Percentiles rank a stretch among this genome's conserved stretches.
These are phyloP conservation scores for Sesia bembeciformis DNA, from an alignment of 2,888 invertebrate species.

Conservation along the genomic window DNA sequence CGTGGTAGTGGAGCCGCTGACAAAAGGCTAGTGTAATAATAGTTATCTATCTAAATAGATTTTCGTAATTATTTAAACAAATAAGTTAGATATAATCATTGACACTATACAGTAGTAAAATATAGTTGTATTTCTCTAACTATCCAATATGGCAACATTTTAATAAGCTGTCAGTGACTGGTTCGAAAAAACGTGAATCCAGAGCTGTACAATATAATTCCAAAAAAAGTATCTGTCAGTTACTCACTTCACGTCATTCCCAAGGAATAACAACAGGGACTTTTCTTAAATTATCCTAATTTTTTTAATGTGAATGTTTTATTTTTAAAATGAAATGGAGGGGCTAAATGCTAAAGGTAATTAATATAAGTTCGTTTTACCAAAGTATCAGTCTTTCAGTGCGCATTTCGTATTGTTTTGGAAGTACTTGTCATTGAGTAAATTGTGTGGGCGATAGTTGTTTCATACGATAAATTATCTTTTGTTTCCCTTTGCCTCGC, in stretches of 20 bases:
- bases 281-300: slow-evolving; percentile 11
- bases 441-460: slow-evolving; percentile 62
- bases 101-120: no score
- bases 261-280: background rate
- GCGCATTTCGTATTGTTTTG: background rate
- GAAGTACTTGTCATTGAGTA: slow-evolving; percentile 32
- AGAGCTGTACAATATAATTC: no score
- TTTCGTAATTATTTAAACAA: no score
- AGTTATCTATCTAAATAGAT: no score
- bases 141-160: no score
- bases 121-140: no score
- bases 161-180: no score
- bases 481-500: slow-evolving; percentile 44
- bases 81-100: no score
- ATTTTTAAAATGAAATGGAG: slow-evolving; percentile 62
- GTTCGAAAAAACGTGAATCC: no score
- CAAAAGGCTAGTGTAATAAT: no score
- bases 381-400: background rate
- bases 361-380: slow-evolving; percentile 26
- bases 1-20: no score
- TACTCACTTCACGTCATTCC: slow-evolving; percentile 6
- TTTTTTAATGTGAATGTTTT: slow-evolving; percentile 14
- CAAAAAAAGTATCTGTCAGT: background rate
- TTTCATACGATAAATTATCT: slow-evolving; percentile 40
- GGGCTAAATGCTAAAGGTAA: slow-evolving; percentile 45